A percentile compares a stretch with the other conserved stretches of the same genome.
phyloP scores from a whole-genome alignment of 37 sponge, comb jelly and placozoan species.

The Aphrocallistes beatrix region DNA sequence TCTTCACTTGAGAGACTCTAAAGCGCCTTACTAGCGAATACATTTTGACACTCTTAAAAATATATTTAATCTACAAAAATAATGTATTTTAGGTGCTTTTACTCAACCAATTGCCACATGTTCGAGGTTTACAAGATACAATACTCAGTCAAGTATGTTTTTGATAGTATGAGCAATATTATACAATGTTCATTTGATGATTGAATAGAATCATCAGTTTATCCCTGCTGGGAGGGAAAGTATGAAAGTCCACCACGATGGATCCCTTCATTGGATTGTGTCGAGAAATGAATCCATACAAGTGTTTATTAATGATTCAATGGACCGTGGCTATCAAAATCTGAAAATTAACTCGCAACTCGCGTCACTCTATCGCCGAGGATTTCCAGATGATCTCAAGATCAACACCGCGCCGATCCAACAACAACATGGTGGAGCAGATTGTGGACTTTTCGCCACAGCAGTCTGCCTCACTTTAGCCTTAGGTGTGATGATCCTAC shows the following conservation, averaged over 20 bases:
- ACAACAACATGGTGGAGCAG: neutral
- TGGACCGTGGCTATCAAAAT: neutral
- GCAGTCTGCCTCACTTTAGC: neutral
- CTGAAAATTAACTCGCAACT: no score
- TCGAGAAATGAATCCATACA: neutral
- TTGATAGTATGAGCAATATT: neutral
- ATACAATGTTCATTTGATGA: neutral
- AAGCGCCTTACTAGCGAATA: no score
- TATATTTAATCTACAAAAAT: neutral
- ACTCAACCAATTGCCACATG: neutral
- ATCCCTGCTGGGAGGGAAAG: neutral
- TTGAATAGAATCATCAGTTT: neutral
- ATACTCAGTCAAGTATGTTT: neutral
- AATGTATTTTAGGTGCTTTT: neutral
- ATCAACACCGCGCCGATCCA: neutral
- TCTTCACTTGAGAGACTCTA: no score
- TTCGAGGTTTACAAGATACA: neutral
- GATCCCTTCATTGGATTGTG: neutral
- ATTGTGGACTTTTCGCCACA: no score
- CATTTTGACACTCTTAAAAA: no score
- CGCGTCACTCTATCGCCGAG: neutral
- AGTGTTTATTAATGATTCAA: neutral
- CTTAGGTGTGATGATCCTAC: neutral
- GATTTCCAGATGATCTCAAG: neutral
- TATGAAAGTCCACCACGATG: neutral